Conservation (phyloP, 2,113 vertebrate genomes). For the Tetrao urogallus region DNA sequence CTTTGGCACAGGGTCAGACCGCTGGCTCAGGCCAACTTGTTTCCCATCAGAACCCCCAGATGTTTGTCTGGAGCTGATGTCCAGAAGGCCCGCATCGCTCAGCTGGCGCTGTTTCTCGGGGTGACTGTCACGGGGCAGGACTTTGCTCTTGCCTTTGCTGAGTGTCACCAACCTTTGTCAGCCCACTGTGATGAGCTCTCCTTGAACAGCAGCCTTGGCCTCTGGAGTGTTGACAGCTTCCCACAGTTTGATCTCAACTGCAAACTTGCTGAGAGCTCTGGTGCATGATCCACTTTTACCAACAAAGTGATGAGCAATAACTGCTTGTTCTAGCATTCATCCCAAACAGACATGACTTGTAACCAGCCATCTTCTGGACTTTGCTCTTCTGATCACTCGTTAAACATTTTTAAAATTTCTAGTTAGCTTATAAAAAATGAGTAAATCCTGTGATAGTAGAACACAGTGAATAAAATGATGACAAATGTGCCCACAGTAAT, state of each 20-base stretch:
- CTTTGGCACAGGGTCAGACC: background rate
- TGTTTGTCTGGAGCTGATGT: background rate
- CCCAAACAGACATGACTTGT: background rate
- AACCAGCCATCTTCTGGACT: background rate
- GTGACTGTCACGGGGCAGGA: background rate
- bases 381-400: background rate
- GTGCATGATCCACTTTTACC: background rate
- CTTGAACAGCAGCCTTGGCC: background rate
- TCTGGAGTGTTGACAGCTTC: background rate
- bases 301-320: background rate
- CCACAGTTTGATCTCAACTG: background rate
- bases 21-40: background rate
- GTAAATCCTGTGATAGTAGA: background rate
- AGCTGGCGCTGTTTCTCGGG: fast-evolving
- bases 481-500: background rate
- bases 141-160: background rate
- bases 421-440: background rate
- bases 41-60: background rate
- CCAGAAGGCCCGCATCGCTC: background rate
- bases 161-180: background rate
- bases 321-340: background rate
- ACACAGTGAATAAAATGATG: background rate
- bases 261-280: background rate
- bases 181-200: background rate
- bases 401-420: background rate